phyloP scores from a whole-genome alignment of 2,113 vertebrate genomes.

The Muscicapa adusta region DNA sequence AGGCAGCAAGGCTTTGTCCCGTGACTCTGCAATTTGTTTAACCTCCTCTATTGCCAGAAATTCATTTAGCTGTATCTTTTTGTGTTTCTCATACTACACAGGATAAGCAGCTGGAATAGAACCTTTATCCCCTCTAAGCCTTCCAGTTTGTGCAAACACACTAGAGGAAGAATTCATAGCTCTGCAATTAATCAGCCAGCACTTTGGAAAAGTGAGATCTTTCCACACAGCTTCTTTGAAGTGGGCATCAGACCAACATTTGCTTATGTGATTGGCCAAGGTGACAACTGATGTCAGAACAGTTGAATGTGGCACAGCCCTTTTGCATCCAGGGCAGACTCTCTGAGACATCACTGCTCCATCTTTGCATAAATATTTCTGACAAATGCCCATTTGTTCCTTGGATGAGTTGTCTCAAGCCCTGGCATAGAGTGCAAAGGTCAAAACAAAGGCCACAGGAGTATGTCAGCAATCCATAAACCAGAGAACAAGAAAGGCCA shows the following conservation, averaged over 20 bases:
- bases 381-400: constrained; percentile 15
- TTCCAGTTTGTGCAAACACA: background rate
- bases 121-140: background rate
- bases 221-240: background rate
- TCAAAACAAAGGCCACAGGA: background rate
- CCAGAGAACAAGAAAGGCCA: background rate
- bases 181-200: background rate
- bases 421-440: background rate
- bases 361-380: background rate
- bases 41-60: background rate
- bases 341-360: background rate
- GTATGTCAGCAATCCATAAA: background rate
- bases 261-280: background rate
- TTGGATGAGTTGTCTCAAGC: background rate
- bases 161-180: background rate
- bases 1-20: background rate
- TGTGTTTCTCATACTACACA: background rate
- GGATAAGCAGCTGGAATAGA: background rate
- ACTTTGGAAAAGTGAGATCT: background rate
- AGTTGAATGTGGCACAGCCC: background rate
- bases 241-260: background rate
- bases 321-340: background rate
- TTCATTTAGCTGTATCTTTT: background rate
- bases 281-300: background rate
- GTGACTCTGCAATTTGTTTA: background rate